Conservation (phyloP, 2,797 vertebrate species). For the Leptatherina wallacei region DNA sequence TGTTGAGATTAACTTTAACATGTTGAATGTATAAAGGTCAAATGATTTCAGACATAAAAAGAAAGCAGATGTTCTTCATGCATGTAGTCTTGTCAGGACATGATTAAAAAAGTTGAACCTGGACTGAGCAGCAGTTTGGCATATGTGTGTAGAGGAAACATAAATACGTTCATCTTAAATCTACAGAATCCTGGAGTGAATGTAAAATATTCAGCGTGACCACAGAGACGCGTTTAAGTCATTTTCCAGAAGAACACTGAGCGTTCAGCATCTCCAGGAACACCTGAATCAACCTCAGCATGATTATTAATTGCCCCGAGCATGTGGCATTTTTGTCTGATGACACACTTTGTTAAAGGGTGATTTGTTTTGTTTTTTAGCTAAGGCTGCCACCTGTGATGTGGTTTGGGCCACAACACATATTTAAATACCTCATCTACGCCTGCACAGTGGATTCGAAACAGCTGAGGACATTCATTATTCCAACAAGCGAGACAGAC, state of each 20-base stretch:
- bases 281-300: constrained; percentile 55
- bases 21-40: background rate
- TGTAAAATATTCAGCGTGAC: constrained; percentile 23
- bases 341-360: constrained; percentile 28
- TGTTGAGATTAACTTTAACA: background rate
- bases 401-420: constrained; percentile 46
- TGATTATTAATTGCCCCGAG: constrained; percentile 29
- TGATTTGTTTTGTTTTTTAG: constrained; percentile 44
- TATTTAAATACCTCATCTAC: constrained; percentile 47
- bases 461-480: constrained; percentile 56
- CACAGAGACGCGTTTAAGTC: constrained; percentile 26
- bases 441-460: constrained; percentile 48
- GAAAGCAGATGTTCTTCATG: background rate
- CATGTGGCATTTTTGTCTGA: constrained; percentile 11
- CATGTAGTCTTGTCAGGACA: background rate
- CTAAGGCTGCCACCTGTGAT: constrained; percentile 55
- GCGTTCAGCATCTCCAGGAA: constrained; percentile 19
- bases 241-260: constrained; percentile 36
- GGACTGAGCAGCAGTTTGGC: background rate
- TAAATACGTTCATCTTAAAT: background rate
- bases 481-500: constrained; percentile 65
- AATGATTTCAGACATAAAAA: background rate
- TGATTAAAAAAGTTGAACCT: background rate
- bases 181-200: constrained; percentile 17
- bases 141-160: background rate